Base-by-base conservation (phyloP, 2,113 vertebrate genomes). In the Malurus alboscapulatus region DNA sequence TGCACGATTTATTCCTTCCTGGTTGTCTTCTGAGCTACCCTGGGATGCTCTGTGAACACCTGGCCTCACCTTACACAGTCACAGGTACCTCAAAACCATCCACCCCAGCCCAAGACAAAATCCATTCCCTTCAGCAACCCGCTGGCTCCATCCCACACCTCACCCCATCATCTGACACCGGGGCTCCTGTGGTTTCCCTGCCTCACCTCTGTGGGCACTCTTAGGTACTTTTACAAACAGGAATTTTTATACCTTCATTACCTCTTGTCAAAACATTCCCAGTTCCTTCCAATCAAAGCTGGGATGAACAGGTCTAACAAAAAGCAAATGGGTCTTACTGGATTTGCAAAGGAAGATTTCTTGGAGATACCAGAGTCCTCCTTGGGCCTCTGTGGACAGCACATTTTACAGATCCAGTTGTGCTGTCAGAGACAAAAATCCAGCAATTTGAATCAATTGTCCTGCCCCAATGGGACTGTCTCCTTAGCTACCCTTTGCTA, bases 121-220 rank as follows among this genome's bases (percentile, higher is more conserved):
- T 1, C 6, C 1, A 0, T 16, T 59, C 48, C 76, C 27, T 42
- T 61, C 45, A 42, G 36, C 0, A 0, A 14, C 44, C 27, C 58
- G 16, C 27, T 12, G 15, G 13, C 30, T 61, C 54, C n/a, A n/a
- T 18, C 44, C 16, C 8, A 26, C 44, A 72, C 36, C 21, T 72
- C 62, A 57, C 13, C 26, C 8, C 0, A 29, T 10, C 2, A 2
- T 11, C 14, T 5, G 0, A 22, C 44, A 7, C n/a, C 55, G 17
- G 47, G 11, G 12, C 29, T 86, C 63, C 59, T 7, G 27, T 6
- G 30, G n/a, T 48, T 92, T 51, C 19, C 21, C 9, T 61, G 42
- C 51, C 34, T 79, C 61, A 58, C 21, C 47, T 66, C 25, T 4
- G 19, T 27, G 17, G 51, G 20, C 13, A 1, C 32, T 53, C 6